Evolutionary conservation across 1,140 invertebrate genomes (phyloP), one percentile per base, ranked within the genome.

Genomic region (Periplaneta americana): DNA sequence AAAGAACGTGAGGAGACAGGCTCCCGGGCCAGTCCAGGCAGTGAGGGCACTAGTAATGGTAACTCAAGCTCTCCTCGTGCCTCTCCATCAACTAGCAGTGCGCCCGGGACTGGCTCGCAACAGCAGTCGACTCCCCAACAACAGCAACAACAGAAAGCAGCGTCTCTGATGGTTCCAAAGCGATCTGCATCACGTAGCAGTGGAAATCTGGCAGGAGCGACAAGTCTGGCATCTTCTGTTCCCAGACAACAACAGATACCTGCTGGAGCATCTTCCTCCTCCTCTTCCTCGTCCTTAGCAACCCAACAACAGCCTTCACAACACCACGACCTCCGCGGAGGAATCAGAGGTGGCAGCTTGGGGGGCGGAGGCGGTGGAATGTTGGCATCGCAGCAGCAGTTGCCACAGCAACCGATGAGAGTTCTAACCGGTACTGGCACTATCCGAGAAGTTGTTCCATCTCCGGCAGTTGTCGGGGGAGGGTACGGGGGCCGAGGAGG

Each of bases 391-490:
- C 76, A 34, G 15, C 66, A 80, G 22, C 79, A 80, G 31, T 28
- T 31, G 28, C 74, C 34, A 34, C 74, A 31, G 9, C 34, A 34
- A 66, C 57, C 66, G 8, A n/a, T 76, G n/a, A 31, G 66, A 34
- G 34, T 75, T 76, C 75, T 84, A 39, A 84, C 79, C 33, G 84
- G 84, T 17, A 82, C 80, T 32, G 81, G 83, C 78, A 83, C 80
- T 39, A 80, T 83, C 66, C 81, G 74, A 74, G 83, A 82, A 82
- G 84, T 81, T 39, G 80, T 81, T 32, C 81, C 81, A 76, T 74
- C 81, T 80, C 82, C 81, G 66, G 39, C 35, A 57, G 79, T 80
- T 18, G 79, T 57, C 11, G 39, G 79, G 36, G 79, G 79, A 57
- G 66, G 39, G 57, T 81, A 77, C 36, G 76, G 75, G 18, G 80